Evolutionary conservation across 2,888 invertebrate genomes (phyloP).

Genomic region (Caenorhabditis sulstoni): DNA sequence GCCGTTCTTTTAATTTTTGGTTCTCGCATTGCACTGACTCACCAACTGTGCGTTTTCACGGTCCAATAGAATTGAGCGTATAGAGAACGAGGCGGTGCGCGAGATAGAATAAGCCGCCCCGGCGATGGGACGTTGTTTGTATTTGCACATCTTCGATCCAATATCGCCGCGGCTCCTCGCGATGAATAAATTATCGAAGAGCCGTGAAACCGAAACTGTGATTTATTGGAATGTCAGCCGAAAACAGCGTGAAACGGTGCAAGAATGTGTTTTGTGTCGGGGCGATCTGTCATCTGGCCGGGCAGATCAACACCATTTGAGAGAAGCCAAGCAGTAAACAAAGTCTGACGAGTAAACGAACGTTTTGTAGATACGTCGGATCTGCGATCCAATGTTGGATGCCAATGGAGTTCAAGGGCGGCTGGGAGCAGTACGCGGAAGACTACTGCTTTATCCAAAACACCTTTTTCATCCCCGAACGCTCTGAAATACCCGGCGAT

Average conservation of each 20-base stretch:
- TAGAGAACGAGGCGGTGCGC: constrained; percentile 35
- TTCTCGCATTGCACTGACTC: constrained; percentile 21
- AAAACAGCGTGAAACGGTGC: background rate
- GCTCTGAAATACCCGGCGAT: constrained; percentile 76
- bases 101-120: constrained; percentile 46
- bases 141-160: constrained; percentile 53
- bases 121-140: constrained; percentile 28
- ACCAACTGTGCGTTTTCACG: constrained; percentile 34
- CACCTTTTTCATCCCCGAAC: constrained; percentile 79
- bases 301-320: constrained; percentile 12
- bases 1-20: constrained; percentile 21
- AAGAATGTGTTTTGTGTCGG: background rate
- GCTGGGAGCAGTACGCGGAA: constrained; percentile 80
- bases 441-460: constrained; percentile 80
- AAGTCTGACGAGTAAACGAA: constrained; percentile 24
- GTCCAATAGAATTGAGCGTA: constrained; percentile 28
- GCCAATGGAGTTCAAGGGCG: constrained; percentile 75
- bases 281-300: constrained; percentile 28
- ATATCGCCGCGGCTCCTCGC: constrained; percentile 15
- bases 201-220: constrained; percentile 14
- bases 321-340: constrained; percentile 9
- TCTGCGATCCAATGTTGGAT: constrained; percentile 75
- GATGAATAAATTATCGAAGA: constrained; percentile 46
- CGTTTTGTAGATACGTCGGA: constrained; percentile 74
- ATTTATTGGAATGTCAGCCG: constrained; percentile 18